These are phyloP conservation scores for Drosophila subpulchrella DNA, from an alignment of 1,140 invertebrate genomes.

Conservation along the genomic window DNA sequence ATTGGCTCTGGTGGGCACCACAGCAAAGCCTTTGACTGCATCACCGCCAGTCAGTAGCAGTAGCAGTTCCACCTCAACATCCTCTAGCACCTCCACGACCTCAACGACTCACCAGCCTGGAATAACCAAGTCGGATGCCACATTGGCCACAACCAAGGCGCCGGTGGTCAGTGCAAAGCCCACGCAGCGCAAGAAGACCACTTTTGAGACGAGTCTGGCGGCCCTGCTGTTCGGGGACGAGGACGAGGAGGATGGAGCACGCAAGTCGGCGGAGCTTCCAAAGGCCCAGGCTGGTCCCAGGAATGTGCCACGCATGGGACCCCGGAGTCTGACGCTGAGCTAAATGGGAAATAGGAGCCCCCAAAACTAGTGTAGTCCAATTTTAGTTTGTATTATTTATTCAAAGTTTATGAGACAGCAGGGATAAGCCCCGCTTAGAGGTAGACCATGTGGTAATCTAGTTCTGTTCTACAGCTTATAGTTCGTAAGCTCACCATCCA, in stretches of 20 bases:
- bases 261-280: slow-evolving; percentile 43
- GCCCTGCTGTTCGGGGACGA: slow-evolving; percentile 79
- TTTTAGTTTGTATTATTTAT: slow-evolving; percentile 75
- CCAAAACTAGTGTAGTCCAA: slow-evolving; percentile 54
- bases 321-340: slow-evolving; percentile 63
- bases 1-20: slow-evolving; percentile 39
- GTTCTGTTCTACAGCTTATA: slow-evolving; percentile 61
- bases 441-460: slow-evolving; percentile 62
- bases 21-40: slow-evolving; percentile 24
- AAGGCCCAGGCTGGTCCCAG: slow-evolving; percentile 54
- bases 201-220: slow-evolving; percentile 78
- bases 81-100: slow-evolving; percentile 36
- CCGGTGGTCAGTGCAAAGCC: slow-evolving; percentile 32
- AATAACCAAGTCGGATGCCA: slow-evolving; percentile 27
- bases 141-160: slow-evolving; percentile 34
- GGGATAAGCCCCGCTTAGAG: slow-evolving; percentile 14
- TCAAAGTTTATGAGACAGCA: slow-evolving; percentile 43
- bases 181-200: slow-evolving; percentile 65
- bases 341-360: slow-evolving; percentile 24
- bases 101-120: slow-evolving; percentile 39
- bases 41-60: slow-evolving; percentile 20
- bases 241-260: slow-evolving; percentile 64
- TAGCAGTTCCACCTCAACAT: slow-evolving; percentile 20
- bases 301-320: slow-evolving; percentile 77
- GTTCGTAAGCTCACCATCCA: slow-evolving; percentile 42